Conservation (phyloP, 2,797 vertebrate genomes). For the Crocidura indochinensis region DNA sequence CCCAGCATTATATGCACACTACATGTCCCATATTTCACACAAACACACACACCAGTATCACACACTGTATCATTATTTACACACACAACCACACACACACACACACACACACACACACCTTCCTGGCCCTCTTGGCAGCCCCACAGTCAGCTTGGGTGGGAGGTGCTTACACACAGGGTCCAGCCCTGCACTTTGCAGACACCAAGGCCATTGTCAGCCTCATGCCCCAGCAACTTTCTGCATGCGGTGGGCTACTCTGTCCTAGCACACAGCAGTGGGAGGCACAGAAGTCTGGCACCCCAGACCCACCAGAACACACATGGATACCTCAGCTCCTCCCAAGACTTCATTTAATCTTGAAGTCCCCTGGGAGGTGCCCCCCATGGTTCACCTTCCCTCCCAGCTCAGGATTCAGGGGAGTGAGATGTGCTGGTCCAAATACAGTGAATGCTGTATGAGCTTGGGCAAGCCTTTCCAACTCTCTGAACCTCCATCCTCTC, state of each 20-base stretch:
- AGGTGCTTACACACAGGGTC: background rate
- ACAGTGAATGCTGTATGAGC: background rate
- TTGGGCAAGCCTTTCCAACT: background rate
- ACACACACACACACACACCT: background rate
- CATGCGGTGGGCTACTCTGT: background rate
- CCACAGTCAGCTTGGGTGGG: background rate
- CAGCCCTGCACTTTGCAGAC: background rate
- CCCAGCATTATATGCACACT: no score
- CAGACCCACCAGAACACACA: conserved; percentile 2
- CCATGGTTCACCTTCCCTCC: background rate
- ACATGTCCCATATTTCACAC: background rate
- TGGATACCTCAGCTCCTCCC: background rate
- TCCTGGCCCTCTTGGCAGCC: conserved; percentile 43
- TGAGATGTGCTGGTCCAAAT: no score
- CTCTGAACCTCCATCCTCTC: background rate
- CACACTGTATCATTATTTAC: background rate
- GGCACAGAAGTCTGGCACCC: conserved; percentile 23
- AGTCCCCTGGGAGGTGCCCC: background rate
- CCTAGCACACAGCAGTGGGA: background rate
- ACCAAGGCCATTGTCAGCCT: conserved; percentile 64
- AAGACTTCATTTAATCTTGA: conserved; percentile 42
- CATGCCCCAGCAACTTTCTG: background rate
- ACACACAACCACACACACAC: no score
- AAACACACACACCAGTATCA: background rate
- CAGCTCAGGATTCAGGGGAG: no score